phyloP scores from a whole-genome alignment of 2,113 vertebrate genomes.

The Protomyctophum bolini region DNA sequence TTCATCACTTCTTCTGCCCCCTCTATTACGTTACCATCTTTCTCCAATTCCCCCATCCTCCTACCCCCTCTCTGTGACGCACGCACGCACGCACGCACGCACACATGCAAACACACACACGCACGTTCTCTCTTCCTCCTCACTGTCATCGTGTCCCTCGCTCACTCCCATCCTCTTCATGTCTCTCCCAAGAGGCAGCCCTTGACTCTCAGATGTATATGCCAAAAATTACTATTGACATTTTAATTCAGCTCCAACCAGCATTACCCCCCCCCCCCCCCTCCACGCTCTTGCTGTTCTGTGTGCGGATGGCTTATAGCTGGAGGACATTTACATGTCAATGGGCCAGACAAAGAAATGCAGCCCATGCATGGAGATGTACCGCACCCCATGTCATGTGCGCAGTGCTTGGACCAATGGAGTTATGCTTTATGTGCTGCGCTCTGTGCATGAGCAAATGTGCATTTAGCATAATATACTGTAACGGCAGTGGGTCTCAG shows the following conservation, averaged over 20 bases:
- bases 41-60: background rate
- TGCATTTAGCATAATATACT: slow-evolving; percentile 24
- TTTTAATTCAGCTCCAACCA: slow-evolving; percentile 82
- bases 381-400: slow-evolving; percentile 46
- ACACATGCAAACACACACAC: slow-evolving; percentile 4
- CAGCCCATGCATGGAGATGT: slow-evolving; percentile 64
- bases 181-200: slow-evolving; percentile 73
- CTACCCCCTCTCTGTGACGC: slow-evolving; percentile 1
- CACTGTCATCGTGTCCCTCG: slow-evolving; percentile 48
- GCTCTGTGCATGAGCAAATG: slow-evolving; percentile 29
- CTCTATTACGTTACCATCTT: slow-evolving; percentile 59
- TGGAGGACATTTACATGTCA: slow-evolving; percentile 90
- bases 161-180: slow-evolving; percentile 60
- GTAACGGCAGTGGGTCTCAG: no score
- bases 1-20: slow-evolving; percentile 70
- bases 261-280: background rate
- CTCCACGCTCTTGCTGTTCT: slow-evolving; percentile 67
- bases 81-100: slow-evolving; percentile 17
- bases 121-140: background rate
- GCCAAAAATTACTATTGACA: slow-evolving; percentile 92
- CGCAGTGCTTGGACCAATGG: slow-evolving; percentile 36
- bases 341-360: slow-evolving; percentile 78
- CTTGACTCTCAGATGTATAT: slow-evolving; percentile 76
- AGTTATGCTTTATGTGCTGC: slow-evolving; percentile 39
- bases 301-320: slow-evolving; percentile 84